Percentiles rank a stretch among this genome's conserved stretches.
Evolutionary conservation across 2,888 invertebrate genomes (phyloP).

Genomic region (Deladenus siricidicola): DNA sequence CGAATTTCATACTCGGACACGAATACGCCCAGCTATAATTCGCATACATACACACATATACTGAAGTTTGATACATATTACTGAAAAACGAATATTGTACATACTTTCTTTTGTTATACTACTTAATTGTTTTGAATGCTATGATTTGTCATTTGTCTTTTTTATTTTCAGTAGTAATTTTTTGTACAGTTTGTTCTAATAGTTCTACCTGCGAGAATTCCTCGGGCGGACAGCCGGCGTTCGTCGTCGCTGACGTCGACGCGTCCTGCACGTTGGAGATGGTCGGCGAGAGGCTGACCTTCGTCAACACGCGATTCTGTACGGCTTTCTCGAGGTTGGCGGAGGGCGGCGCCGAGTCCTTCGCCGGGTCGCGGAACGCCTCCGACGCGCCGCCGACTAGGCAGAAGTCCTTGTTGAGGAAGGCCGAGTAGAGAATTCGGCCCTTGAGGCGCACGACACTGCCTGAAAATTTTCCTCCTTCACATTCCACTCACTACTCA

Average conservation of each 20-base stretch:
- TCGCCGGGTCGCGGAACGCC: constrained; percentile 58
- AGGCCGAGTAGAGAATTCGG: constrained; percentile 83
- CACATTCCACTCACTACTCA: too few relatives aligned
- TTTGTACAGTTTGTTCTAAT: too few relatives aligned
- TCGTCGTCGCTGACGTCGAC: background rate
- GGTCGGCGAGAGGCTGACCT: constrained; percentile 36
- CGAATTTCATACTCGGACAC: constrained; percentile 46
- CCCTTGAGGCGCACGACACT: constrained; percentile 93
- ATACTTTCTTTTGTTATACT: background rate
- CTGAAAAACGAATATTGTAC: background rate
- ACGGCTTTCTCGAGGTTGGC: constrained; percentile 34
- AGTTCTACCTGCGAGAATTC: constrained; percentile 26
- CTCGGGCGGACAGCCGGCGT: constrained; percentile 1
- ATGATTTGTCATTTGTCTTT: too few relatives aligned
- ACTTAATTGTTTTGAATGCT: too few relatives aligned
- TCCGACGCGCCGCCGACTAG: constrained; percentile 82
- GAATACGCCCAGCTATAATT: constrained; percentile 35
- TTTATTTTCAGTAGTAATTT: too few relatives aligned
- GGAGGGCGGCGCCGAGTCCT: constrained; percentile 56
- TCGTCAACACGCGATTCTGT: constrained; percentile 38
- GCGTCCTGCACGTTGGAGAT: constrained; percentile 14
- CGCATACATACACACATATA: too few relatives aligned
- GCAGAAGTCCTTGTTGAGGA: constrained; percentile 87
- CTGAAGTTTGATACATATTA: background rate
- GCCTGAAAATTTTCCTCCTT: constrained; percentile 64